Evolutionary conservation across 2,888 invertebrate species (phyloP), one percentile per base, ranked within the genome.

Genomic region (Ormyrus thymus): DNA sequence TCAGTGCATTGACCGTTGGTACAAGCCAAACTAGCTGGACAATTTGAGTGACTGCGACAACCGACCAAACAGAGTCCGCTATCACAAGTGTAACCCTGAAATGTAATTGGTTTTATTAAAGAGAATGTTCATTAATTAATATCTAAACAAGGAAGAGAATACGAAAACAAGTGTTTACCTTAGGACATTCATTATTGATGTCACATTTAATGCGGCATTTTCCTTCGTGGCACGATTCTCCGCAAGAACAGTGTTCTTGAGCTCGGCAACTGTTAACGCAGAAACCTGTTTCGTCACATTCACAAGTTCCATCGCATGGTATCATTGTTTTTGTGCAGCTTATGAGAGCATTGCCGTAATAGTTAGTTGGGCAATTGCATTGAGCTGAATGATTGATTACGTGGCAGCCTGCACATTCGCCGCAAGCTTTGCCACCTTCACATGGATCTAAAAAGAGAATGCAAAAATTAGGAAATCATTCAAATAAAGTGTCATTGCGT

Each of bases 301-400:
- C 93, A 85, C 97, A 97, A 70, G 92, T 92, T 0, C 94, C 94
- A 85, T 95, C 94, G 86, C 97, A 97, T 71, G 93, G 92, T 68
- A 93, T 91, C 76, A 93, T 93, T 68, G 95, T 95, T 88, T 93
- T 93, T 70, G 93, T 93, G 86, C 97, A 97, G 83, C 94, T 93
- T 1, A 94, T 93, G 6, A 95, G 91, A 3, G 97, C 95, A 90
- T 97, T 95, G 0, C 97, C 97, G 55, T 95, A 92, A 84, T 95
- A 96, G 86, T 95, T 95, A 68, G 93, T 91, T 3, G 96, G 95
- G 85, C 97, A 97, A 86, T 94, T 95, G 87, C 97, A 97, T 86
- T 96, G 96, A 0, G 95, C 94, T 48, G 95, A 94, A 87, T 97
- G 97, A 88, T 96, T 96, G 74, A 94, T 92, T 4, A 97, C 96